Percentiles rank a stretch among this genome's conserved stretches.
These are phyloP conservation scores for crab-eating macaque (Macaca fascicularis) DNA, from an alignment of 2,113 vertebrate species.

Conservation along the genomic window T2T-MFA8v1.1 NC_088394.1:20985001-20985500, in stretches of 20 bases:
- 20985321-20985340: not conserved
- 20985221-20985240: not conserved
- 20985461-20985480: too few relatives aligned
- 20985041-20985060: not conserved
- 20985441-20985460: too few relatives aligned
- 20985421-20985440: too few relatives aligned
- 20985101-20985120: not conserved
- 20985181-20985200: not conserved
- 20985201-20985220: not conserved
- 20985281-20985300: not conserved
- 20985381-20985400: too few relatives aligned
- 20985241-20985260: not conserved
- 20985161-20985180: not conserved
- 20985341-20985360: too few relatives aligned
- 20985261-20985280: not conserved
- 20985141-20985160: not conserved
- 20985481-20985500: too few relatives aligned
- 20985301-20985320: not conserved
- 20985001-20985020: not conserved
- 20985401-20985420: too few relatives aligned
- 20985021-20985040: not conserved
- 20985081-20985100: not conserved
- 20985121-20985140: not conserved
- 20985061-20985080: not conserved
- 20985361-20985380: too few relatives aligned